Conservation (phyloP, 2,113 vertebrate genomes). For the Siphamia tubifer region DNA sequence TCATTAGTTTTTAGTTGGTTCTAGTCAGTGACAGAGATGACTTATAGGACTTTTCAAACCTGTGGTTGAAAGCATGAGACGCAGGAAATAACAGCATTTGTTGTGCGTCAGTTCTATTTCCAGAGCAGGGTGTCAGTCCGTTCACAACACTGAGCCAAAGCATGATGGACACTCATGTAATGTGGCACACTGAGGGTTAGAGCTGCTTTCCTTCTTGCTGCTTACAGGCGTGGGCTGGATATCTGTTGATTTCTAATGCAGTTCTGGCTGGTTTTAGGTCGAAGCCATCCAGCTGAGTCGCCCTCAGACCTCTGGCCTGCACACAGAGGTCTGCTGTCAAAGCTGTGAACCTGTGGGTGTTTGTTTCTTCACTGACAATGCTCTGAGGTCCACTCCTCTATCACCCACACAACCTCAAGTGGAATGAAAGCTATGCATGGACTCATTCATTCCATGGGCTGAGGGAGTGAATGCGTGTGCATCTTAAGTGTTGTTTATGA, state of each 20-base stretch:
- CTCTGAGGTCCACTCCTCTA: conserved; percentile 35
- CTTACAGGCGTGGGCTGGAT: conserved; percentile 1
- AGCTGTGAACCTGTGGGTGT: conserved; percentile 61
- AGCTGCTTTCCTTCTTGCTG: background rate
- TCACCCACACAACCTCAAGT: conserved; percentile 56
- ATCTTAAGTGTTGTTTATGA: conserved; percentile 40
- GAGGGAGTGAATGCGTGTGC: conserved; percentile 26
- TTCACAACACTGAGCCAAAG: background rate
- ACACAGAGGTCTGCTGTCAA: conserved; percentile 49
- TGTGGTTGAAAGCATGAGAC: background rate
- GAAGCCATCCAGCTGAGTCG: background rate
- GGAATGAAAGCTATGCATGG: conserved; percentile 63
- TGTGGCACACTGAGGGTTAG: background rate
- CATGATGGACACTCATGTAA: conserved; percentile 5
- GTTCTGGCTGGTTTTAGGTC: conserved; percentile 24
- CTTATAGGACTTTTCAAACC: background rate
- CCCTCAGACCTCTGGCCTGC: background rate
- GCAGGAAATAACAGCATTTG: conserved; percentile 1
- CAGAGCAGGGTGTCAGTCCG: background rate
- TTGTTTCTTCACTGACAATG: conserved; percentile 61
- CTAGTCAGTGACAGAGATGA: background rate
- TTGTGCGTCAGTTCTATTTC: background rate
- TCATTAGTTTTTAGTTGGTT: background rate
- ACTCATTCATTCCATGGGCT: conserved; percentile 52
- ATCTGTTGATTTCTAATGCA: background rate